Evolutionary conservation across 92 coral and sea anemone genomes (phyloP).

Genomic region (Phenganax marumi): DNA sequence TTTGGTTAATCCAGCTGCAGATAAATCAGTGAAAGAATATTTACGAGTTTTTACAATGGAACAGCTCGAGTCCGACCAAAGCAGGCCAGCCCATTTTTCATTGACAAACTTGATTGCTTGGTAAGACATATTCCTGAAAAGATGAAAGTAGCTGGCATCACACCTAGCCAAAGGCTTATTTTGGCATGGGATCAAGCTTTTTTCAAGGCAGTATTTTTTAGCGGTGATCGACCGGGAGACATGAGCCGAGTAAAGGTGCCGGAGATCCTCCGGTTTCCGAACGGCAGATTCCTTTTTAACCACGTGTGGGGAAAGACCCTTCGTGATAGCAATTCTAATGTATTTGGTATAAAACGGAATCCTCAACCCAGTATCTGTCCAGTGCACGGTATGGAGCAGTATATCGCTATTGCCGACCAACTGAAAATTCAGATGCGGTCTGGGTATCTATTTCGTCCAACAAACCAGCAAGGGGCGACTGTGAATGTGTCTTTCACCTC

Average conservation of each 20-base stretch:
- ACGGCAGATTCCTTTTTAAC: background rate
- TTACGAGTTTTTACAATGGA: too few species aligned
- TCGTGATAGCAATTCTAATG: too few species aligned
- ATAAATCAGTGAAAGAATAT: too few species aligned
- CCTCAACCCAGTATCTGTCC: background rate
- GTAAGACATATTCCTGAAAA: background rate
- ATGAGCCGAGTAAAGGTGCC: too few species aligned
- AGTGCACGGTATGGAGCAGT: background rate
- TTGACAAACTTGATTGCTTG: too few species aligned
- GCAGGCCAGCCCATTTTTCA: too few species aligned
- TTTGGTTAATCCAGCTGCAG: too few species aligned
- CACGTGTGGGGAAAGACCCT: too few species aligned
- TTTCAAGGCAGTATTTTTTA: too few species aligned
- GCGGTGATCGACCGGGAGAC: too few species aligned
- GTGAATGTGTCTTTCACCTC: background rate
- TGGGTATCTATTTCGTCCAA: slow-evolving; percentile 4
- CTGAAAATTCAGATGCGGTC: background rate
- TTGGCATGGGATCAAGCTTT: background rate
- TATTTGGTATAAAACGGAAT: background rate
- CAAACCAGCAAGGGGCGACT: background rate
- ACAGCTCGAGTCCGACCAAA: too few species aligned
- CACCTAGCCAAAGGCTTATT: background rate
- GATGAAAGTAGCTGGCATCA: background rate
- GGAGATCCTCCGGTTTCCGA: background rate
- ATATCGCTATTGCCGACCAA: background rate